Evolutionary conservation across 2,888 invertebrate species (phyloP), one percentile per base, ranked within the genome.

Genomic region (Drosophila seclusa): DNA sequence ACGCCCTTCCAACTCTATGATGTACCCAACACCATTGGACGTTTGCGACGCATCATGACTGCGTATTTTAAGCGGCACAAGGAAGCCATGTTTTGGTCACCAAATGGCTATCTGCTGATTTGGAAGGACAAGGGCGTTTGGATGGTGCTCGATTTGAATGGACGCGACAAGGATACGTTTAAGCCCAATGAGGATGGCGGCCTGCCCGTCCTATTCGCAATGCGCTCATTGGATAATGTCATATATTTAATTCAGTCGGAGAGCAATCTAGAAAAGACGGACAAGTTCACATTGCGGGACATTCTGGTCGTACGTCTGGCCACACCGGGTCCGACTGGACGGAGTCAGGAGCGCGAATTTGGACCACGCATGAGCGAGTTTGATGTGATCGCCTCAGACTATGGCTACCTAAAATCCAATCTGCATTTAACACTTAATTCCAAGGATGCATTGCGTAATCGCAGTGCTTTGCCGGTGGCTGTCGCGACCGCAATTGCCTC

Each of bases 81-180:
- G 34, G 83, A 87, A 57, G 87, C 84, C 1, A 49, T 93, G 0
- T 67, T 92, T 27, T 85, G 72, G 29, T 73, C 91, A 0, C 78
- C 73, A 0, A 60, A 72, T n/a, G 84, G 80, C 68, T 93, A 93
- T 76, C 52, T 84, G n/a, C 57, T 93, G 27, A 79, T 93, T 5
- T 93, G 93, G 93, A 89, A 81, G 40, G 84, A 90, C 3, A 61
- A 62, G 0, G 90, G 86, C 3, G 75, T 87, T 2, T 92, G 86
- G 78, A 90, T 93, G 76, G 80, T 93, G 0, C 83, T 92, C 34
- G 93, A 93, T 69, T 78, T 89, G 42, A 91, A 90, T 68, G 93
- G 93, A 0, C 83, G 93, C 4, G 78, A 90, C 4, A 31, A 52
- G 18, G 68, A 68, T 0, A 87, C 89, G 11, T 76, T 92, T 10